Evolutionary conservation across 2,888 invertebrate genomes (phyloP).

Genomic region (Luperina testacea): DNA sequence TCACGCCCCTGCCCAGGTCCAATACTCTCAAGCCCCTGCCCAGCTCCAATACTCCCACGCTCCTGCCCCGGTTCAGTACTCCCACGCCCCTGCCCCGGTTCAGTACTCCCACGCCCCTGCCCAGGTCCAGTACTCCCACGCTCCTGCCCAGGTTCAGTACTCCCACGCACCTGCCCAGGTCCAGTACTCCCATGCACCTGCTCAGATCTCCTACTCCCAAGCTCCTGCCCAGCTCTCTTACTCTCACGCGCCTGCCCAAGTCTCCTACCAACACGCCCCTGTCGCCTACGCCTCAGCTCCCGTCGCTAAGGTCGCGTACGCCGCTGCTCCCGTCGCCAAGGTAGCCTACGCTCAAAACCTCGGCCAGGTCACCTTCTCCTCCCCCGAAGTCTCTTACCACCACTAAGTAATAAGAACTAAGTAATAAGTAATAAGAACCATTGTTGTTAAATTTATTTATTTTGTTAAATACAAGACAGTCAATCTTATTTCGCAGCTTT

Average conservation of each 20-base stretch:
- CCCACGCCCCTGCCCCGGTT: constrained; percentile 32
- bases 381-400: constrained; percentile 83
- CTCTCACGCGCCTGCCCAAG: constrained; percentile 66
- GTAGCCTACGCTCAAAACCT: constrained; percentile 70
- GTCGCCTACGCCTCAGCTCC: constrained; percentile 74
- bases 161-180: constrained; percentile 62
- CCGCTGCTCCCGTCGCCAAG: constrained; percentile 67
- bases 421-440: constrained; percentile 61
- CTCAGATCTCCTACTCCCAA: constrained; percentile 73
- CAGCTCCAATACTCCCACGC: constrained; percentile 8
- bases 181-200: constrained; percentile 68
- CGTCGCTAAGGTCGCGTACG: constrained; percentile 75
- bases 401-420: constrained; percentile 76
- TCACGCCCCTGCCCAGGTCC: constrained; percentile 33
- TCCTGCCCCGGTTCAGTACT: background rate
- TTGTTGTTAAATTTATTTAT: constrained; percentile 78
- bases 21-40: background rate
- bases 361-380: constrained; percentile 81
- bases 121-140: constrained; percentile 1
- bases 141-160: background rate
- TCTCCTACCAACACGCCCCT: constrained; percentile 70
- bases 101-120: background rate
- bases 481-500: constrained; percentile 71
- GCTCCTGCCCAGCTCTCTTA: constrained; percentile 65
- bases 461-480: constrained; percentile 77